A percentile compares a stretch with the other conserved stretches of the same genome.
phyloP scores from a whole-genome alignment of 2,888 invertebrate genomes.

The Spialia ferax region DNA sequence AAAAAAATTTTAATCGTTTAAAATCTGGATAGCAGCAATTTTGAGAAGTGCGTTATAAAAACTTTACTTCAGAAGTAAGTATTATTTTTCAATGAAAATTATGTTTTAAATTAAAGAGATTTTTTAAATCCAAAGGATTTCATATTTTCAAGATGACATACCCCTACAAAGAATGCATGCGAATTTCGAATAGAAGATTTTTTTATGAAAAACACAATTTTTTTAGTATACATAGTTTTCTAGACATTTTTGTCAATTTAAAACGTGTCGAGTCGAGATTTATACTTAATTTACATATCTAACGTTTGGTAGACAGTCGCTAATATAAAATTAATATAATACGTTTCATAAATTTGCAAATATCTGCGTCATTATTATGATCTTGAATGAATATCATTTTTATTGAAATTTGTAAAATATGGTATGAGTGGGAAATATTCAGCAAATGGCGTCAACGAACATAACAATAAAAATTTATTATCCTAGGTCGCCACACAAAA shows the following conservation, averaged over 20 bases:
- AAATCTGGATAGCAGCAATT: too few relatives aligned
- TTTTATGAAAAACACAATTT: background rate
- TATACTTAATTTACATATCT: background rate
- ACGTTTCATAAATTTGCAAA: conserved; percentile 1
- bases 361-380: background rate
- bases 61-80: too few relatives aligned
- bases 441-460: conserved; percentile 5
- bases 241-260: background rate
- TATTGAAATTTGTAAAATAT: background rate
- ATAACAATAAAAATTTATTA: conserved; percentile 3
- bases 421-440: background rate
- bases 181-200: background rate
- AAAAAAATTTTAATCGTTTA: background rate
- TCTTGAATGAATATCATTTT: too few relatives aligned
- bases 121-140: too few relatives aligned
- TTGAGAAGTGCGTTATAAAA: too few relatives aligned
- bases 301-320: background rate
- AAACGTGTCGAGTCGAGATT: background rate
- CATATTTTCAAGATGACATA: too few relatives aligned
- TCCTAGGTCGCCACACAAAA: background rate
- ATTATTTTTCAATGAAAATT: too few relatives aligned
- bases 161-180: background rate
- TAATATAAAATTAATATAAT: background rate
- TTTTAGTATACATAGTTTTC: background rate
- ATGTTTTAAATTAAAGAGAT: too few relatives aligned